phyloP scores from a whole-genome alignment of 2,888 invertebrate genomes.

The Epistrophe eligans region DNA sequence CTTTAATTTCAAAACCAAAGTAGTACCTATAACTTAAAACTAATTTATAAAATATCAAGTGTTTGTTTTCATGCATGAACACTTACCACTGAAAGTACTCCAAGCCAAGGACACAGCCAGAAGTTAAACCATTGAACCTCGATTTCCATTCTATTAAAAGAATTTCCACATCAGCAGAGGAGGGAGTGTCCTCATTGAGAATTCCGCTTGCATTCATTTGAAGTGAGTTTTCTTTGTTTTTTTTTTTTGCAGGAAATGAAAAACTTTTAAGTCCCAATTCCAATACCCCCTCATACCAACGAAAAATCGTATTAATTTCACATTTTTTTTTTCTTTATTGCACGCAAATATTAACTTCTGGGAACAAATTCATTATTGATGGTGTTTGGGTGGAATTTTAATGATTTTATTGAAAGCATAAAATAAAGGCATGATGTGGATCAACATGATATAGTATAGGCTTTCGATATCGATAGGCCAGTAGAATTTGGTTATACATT shows the following conservation, averaged over 20 bases:
- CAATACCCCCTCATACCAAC: slow-evolving; percentile 39
- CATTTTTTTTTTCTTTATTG: slow-evolving; percentile 47
- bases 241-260: slow-evolving; percentile 66
- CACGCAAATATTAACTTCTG: slow-evolving; percentile 57
- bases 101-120: slow-evolving; percentile 27
- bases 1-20: slow-evolving; percentile 19
- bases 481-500: slow-evolving; percentile 4
- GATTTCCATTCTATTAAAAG: slow-evolving; percentile 71
- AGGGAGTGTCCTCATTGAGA: slow-evolving; percentile 72
- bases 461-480: slow-evolving; percentile 16
- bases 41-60: slow-evolving; percentile 58
- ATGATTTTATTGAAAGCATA: slow-evolving; percentile 49
- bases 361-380: slow-evolving; percentile 64
- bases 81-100: slow-evolving; percentile 49
- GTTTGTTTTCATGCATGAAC: slow-evolving; percentile 69
- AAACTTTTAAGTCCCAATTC: slow-evolving; percentile 60
- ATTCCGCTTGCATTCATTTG: slow-evolving; percentile 74
- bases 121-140: slow-evolving; percentile 30
- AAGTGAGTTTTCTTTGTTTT: slow-evolving; percentile 61
- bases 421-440: slow-evolving; percentile 30
- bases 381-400: slow-evolving; percentile 61
- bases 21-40: slow-evolving; percentile 27
- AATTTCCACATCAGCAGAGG: slow-evolving; percentile 59
- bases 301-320: slow-evolving; percentile 65
- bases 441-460: slow-evolving; percentile 35